Percentiles rank a stretch among this genome's conserved stretches.
phyloP scores from a whole-genome alignment of 2,113 vertebrate genomes.

The Callocephalon fimbriatum region DNA sequence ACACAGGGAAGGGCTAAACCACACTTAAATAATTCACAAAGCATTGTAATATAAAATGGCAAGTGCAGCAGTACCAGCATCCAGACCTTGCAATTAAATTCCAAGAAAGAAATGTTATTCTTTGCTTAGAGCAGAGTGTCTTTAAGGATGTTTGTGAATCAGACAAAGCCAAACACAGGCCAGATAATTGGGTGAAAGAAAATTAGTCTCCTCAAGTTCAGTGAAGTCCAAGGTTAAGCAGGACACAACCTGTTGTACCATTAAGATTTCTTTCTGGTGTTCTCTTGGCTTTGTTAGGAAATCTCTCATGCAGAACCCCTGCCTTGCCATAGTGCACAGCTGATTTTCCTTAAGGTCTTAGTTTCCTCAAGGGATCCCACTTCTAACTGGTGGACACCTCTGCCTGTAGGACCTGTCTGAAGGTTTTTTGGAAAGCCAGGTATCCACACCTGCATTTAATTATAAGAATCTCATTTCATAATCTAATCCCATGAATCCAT shows the following conservation, averaged over 20 bases:
- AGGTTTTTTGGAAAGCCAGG: neutral
- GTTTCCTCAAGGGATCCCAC: neutral
- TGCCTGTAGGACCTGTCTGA: neutral
- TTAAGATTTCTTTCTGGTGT: accelerated
- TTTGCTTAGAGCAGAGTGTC: neutral
- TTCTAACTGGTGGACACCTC: neutral
- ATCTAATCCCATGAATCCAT: neutral
- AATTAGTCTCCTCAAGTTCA: neutral
- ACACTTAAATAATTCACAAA: accelerated
- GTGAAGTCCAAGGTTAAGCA: accelerated
- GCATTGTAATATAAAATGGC: accelerated
- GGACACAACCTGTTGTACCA: no score
- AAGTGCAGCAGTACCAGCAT: no score
- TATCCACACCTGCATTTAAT: accelerated
- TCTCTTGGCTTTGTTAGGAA: accelerated
- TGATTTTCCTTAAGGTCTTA: accelerated
- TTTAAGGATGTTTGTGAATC: neutral
- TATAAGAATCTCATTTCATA: neutral
- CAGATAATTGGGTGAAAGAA: accelerated
- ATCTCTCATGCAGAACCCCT: accelerated
- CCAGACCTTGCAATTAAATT: neutral
- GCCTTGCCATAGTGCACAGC: accelerated
- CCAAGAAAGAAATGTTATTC: neutral
- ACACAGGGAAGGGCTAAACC: neutral
- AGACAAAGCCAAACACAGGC: accelerated